Evolutionary conservation across 1,140 invertebrate species (phyloP), one percentile per base, ranked within the genome.

Genomic region (Drosophila seguyi): DNA sequence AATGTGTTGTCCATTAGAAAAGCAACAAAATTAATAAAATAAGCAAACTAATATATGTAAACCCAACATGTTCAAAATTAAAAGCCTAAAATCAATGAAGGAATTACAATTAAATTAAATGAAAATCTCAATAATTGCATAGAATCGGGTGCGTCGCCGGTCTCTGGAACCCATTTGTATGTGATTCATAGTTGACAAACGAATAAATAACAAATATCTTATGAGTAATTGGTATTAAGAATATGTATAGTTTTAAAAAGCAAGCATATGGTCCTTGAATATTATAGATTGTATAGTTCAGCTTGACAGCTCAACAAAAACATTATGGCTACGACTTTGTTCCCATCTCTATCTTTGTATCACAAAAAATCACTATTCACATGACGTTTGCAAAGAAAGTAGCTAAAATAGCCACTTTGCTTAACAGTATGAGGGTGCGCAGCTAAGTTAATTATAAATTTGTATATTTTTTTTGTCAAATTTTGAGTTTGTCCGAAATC

Each of bases 171-270:
- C 66, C 61, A 69, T 53, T 69, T 69, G 38, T 69, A 69, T 69
- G 41, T 72, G 48, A 65, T 71, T 61, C 42, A 50, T 57, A 50
- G 38, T 60, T 63, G 66, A 72, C 66, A 71, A 69, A 71, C 44
- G 47, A 58, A 47, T 47, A 53, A 22, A 50, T 6, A 53, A 36
- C 18, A 53, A 14, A 71, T 59, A 58, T 59, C 67, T 72, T 72
- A 72, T 72, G 68, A 72, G 47, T 72, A 72, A 72, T 71, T 72
- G 68, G 52, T 71, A 72, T 71, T 58, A 71, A 67, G 47, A 31
- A 31, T 66, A 71, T 36, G 55, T 65, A 48, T 72, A 72, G 65
- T 57, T 72, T 71, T 72, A 59, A 72, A 72, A 69, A 41, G 20
- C 42, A 48, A 16, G 36, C 36, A 72, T 42, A 72, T 58, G 66